Evolutionary conservation across 2,888 invertebrate genomes (phyloP).

Genomic region (Thymelicus sylvestris): DNA sequence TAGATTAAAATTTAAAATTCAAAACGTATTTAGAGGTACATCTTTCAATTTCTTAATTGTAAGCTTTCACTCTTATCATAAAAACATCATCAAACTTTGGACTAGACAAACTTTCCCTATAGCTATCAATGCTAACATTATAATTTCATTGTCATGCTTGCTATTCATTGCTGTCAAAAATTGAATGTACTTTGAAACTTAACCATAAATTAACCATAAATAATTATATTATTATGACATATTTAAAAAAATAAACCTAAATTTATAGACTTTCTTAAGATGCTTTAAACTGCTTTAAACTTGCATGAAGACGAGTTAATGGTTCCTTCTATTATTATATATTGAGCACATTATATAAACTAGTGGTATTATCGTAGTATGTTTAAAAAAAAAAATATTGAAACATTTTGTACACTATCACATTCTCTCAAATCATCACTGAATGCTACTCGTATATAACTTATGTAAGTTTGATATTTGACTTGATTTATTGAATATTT

Average conservation of each 20-base stretch:
- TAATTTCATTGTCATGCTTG: not conserved
- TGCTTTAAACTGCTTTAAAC: not conserved
- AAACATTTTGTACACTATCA: not conserved
- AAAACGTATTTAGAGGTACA: not conserved
- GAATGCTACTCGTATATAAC: not conserved
- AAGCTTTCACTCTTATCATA: not conserved
- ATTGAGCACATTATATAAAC: not conserved
- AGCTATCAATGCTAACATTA: too few species aligned
- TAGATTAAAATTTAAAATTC: not conserved
- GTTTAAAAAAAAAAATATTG: not conserved
- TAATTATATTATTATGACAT: not conserved
- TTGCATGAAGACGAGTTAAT: not conserved
- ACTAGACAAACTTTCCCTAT: too few species aligned
- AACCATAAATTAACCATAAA: not conserved
- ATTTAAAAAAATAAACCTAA: not conserved
- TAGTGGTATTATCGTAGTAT: not conserved
- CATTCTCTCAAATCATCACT: not conserved
- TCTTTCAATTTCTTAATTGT: not conserved
- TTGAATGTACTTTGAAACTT: not conserved
- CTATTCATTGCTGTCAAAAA: not conserved
- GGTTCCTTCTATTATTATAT: conserved; percentile 1
- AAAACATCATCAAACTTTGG: too few species aligned
- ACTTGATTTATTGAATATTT: not conserved
- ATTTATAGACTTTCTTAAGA: not conserved
- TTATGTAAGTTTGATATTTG: conserved; percentile 3